These are phyloP conservation scores for Coryphaenoides rupestris DNA, from an alignment of 2,113 vertebrate species.

Conservation along the genomic window DNA sequence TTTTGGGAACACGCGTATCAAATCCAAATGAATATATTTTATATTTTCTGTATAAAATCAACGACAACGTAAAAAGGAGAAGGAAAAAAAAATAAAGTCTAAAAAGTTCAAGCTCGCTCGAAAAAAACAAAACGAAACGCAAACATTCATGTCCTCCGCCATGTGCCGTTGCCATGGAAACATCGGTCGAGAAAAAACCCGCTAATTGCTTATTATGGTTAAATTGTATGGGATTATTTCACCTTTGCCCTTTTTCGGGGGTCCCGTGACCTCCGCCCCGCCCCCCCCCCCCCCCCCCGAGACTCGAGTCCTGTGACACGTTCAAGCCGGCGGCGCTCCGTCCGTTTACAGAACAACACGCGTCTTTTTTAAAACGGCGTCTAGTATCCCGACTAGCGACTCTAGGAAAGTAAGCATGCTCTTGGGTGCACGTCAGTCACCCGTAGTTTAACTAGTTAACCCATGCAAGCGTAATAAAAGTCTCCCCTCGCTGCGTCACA, in stretches of 20 bases:
- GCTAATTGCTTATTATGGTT: conserved; percentile 37
- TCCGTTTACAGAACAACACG: conserved; percentile 69
- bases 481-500: conserved; percentile 64
- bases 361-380: conserved; percentile 73
- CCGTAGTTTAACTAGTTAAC: conserved; percentile 75
- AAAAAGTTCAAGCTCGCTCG: conserved; percentile 57
- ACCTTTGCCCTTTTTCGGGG: conserved; percentile 37
- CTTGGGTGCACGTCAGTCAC: conserved; percentile 73
- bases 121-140: conserved; percentile 32
- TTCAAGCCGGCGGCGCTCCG: conserved; percentile 58
- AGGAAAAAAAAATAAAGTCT: conserved; percentile 16
- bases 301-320: conserved; percentile 61
- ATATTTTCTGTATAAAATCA: conserved; percentile 19
- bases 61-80: no score
- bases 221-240: conserved; percentile 40
- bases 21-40: conserved; percentile 45
- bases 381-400: conserved; percentile 75
- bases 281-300: conserved; percentile 49
- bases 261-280: conserved; percentile 48
- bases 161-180: conserved; percentile 60
- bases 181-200: conserved; percentile 48
- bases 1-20: conserved; percentile 56
- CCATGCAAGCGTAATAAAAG: conserved; percentile 81
- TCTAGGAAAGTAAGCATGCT: conserved; percentile 83
- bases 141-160: conserved; percentile 34